Evolutionary conservation across 2,113 vertebrate genomes (phyloP), one percentile per base, ranked within the genome.

Genomic region (Athene noctua): DNA sequence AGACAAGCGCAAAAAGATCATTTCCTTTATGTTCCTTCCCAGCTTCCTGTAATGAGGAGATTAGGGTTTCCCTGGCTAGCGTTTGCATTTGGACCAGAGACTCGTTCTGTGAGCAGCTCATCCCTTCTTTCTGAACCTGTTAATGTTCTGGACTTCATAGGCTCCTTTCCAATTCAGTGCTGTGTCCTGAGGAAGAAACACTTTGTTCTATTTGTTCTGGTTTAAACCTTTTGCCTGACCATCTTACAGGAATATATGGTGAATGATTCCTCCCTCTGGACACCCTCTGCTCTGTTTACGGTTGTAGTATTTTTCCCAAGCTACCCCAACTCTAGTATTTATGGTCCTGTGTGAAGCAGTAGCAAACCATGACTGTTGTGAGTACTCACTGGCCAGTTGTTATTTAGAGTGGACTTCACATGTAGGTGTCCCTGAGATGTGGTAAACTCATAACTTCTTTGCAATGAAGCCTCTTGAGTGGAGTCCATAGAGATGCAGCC

Each of bases 251-350:
- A 19, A 10, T 74, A 30, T 44, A 21, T 5, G 57, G 36, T 49
- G 34, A 74, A 74, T 61, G 8, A 51, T 75, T 86, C 38, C 38
- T 88, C 23, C 25, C 4, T 71, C 25, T 62, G 15, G 36, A 80
- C 57, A 58, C 30, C 7, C 12, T 75, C 67, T 83, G 46, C 15
- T 85, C 57, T 85, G 27, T 51, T 90, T 57, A 66, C 2, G 5
- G 19, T 27, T 62, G 54, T 34, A 49, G 14, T 70, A 23, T 81
- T 91, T 91, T 81, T 65, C 30, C 78, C 36, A 66, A 65, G 59
- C 26, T 49, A 63, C 10, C 8, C 3, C 15, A 54, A 12, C 36
- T 61, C 46, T 55, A 62, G 3, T 58, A 62, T 40, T 0, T 0
- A 47, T 67, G 32, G 42, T 32, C 19, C 52, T 49, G 16, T 42